phyloP scores from a whole-genome alignment of 2,888 invertebrate genomes.

The Spilarctia lutea region DNA sequence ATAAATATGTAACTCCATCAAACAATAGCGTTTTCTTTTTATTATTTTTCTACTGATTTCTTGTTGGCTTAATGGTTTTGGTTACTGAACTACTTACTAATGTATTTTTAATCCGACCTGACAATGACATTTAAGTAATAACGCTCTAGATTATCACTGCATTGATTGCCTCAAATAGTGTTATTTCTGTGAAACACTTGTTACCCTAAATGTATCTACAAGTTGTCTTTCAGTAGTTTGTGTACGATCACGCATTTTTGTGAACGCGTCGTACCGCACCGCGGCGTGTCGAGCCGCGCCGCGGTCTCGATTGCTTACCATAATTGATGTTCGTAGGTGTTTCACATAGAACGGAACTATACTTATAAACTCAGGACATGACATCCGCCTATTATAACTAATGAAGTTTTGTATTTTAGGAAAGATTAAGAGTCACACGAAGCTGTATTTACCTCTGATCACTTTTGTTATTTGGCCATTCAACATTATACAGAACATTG shows the following conservation, averaged over 20 bases:
- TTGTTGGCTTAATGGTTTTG: no score
- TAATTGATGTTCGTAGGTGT: constrained; percentile 46
- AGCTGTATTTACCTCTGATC: background rate
- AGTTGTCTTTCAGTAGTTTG: constrained; percentile 38
- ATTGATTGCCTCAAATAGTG: background rate
- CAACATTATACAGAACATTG: background rate
- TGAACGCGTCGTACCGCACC: constrained; percentile 2
- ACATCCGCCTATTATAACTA: constrained; percentile 23
- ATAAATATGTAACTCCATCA: no score
- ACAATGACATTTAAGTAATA: background rate
- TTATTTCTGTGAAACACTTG: constrained; percentile 22
- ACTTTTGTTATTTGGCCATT: background rate
- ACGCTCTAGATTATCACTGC: background rate
- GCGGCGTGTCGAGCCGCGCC: constrained; percentile 8
- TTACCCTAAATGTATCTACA: constrained; percentile 24
- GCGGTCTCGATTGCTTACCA: constrained; percentile 41
- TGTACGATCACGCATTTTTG: constrained; percentile 41
- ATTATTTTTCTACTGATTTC: no score
- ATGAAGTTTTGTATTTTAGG: constrained; percentile 6
- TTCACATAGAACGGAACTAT: constrained; percentile 21
- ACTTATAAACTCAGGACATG: constrained; percentile 13
- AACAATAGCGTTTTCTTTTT: no score
- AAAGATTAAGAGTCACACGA: background rate
- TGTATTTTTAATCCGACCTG: background rate
- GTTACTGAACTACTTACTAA: no score